A percentile compares a stretch with the other conserved stretches of the same genome.
Evolutionary conservation across 2,113 vertebrate species (phyloP).

Genomic region (Pterocles burchelli): DNA sequence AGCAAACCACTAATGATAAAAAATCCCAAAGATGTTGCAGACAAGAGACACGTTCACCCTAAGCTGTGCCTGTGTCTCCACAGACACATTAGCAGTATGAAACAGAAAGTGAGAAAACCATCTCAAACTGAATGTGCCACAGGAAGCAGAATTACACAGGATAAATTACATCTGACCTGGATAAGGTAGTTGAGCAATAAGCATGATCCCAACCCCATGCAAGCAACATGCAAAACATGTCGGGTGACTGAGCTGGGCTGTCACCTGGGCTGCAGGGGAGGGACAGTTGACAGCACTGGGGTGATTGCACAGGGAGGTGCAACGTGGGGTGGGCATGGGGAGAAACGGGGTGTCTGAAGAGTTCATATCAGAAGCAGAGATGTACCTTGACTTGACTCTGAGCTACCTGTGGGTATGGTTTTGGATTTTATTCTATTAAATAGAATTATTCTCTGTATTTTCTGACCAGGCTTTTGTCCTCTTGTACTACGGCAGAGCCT

Average conservation of each 20-base stretch:
- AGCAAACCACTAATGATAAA: neutral
- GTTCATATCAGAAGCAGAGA: constrained; percentile 28
- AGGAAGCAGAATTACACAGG: neutral
- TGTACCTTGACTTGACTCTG: constrained; percentile 34
- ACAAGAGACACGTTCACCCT: neutral
- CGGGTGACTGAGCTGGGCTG: neutral
- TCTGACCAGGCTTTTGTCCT: neutral
- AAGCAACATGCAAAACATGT: neutral
- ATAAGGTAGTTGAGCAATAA: neutral
- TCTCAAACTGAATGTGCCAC: neutral
- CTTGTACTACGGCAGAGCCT: neutral
- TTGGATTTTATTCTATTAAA: constrained; percentile 7
- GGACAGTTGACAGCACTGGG: neutral
- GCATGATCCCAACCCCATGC: neutral
- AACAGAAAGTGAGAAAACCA: constrained; percentile 9
- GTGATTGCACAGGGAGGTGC: neutral
- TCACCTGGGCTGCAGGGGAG: neutral
- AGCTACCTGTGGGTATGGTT: constrained; percentile 45
- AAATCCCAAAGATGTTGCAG: neutral
- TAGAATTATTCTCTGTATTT: neutral
- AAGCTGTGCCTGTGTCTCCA: neutral
- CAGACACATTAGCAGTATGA: neutral
- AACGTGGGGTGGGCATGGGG: neutral
- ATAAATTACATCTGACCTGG: neutral
- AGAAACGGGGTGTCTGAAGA: neutral